phyloP scores from a whole-genome alignment of 2,797 vertebrate genomes.

The Lacerta viridis region DNA sequence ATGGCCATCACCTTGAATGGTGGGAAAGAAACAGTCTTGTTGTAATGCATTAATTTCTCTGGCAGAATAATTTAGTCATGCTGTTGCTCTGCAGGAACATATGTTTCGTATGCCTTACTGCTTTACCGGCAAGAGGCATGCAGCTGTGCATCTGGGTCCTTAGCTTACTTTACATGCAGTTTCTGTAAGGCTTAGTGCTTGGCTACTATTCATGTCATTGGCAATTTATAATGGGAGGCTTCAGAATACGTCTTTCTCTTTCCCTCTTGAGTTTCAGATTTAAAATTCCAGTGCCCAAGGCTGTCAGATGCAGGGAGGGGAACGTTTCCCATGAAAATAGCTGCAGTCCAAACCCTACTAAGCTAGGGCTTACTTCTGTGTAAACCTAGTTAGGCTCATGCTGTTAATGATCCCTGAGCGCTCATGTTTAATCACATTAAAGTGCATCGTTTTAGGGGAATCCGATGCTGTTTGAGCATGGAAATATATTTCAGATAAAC shows the following conservation, averaged over 20 bases:
- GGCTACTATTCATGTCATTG: not conserved
- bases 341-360: not conserved
- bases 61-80: not conserved
- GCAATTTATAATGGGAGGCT: not conserved
- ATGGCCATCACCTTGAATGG: not conserved
- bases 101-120: not conserved
- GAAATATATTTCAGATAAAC: constrained; percentile 70
- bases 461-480: constrained; percentile 59
- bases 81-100: not conserved
- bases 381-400: too few species aligned
- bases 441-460: constrained; percentile 65
- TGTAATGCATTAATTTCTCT: not conserved
- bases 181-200: not conserved
- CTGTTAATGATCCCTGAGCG: constrained; percentile 66
- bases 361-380: too few species aligned
- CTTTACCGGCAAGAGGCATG: not conserved
- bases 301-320: not conserved
- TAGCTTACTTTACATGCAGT: not conserved
- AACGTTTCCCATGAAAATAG: constrained; percentile 54
- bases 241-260: not conserved
- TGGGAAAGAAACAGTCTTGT: not conserved
- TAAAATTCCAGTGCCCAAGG: not conserved
- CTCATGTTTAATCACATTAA: constrained; percentile 58
- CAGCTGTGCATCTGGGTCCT: not conserved
- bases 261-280: too few species aligned